Conservation (phyloP, 2,888 invertebrate genomes). For the Amphipoea oculea region DNA sequence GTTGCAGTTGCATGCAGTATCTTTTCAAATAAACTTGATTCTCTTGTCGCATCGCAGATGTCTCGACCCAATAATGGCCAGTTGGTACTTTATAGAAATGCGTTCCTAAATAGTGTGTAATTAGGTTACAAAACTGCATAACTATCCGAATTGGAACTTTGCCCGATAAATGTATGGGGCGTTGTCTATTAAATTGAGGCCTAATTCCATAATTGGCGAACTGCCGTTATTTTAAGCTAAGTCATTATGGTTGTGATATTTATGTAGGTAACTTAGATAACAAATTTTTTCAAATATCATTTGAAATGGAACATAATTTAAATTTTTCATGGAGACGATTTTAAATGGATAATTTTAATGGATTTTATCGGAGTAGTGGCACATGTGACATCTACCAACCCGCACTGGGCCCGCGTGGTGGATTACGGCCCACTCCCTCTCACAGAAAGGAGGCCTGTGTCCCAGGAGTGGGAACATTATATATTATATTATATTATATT, state of each 20-base stretch:
- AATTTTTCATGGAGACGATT: neutral
- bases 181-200: constrained; percentile 34
- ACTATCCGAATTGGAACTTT: constrained; percentile 42
- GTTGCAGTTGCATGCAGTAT: no score
- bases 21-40: no score
- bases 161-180: constrained; percentile 37
- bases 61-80: neutral
- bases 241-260: neutral
- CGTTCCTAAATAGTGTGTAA: constrained; percentile 23
- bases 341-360: neutral
- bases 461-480: no score
- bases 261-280: neutral
- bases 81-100: constrained; percentile 3
- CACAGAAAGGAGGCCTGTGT: no score
- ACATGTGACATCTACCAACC: no score
- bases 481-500: no score
- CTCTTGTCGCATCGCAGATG: no score
- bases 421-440: no score
- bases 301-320: neutral
- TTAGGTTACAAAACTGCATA: constrained; percentile 29
- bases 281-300: neutral
- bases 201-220: constrained; percentile 35
- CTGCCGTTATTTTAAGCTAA: constrained; percentile 2
- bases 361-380: neutral
- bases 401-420: no score